Base-by-base conservation (phyloP, 2,888 invertebrate genomes). In the Epirrhoe alternata region DNA sequence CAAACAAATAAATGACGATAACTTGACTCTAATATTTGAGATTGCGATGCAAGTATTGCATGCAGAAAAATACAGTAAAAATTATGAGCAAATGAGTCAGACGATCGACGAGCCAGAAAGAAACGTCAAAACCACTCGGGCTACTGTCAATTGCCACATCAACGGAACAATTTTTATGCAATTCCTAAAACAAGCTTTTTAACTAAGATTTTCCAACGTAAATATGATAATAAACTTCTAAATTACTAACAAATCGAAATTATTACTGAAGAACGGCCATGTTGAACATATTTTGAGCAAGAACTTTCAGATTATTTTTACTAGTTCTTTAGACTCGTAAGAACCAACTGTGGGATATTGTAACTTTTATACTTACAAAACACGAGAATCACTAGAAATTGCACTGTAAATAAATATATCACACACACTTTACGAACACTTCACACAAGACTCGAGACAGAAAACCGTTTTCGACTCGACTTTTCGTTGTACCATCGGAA, bases 131-230 rank as follows among this genome's bases (percentile, higher is more conserved):
- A 83, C 80, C 83, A 83, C 79, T 81, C 76, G 76, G 78, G 76
- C 81, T 82, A 79, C 85, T 91, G 90, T 91, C 92, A 90, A 82
- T 86, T 92, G 92, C 92, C 92, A 92, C 92, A 92, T 92, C 90
- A 90, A 90, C 88, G 79, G 78, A 79, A 81, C 16, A 64, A 75
- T 75, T 75, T 70, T 57, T 53, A 45, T 31, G 64, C 59, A 73
- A 67, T 49, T 63, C 17, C n/a, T 0, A 1, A 5, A 53, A 66
- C 51, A 45, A 6, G 16, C 38, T 24, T 8, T n/a, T 12, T 7
- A 47, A 14, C 31, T 17, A 5, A 38, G n/a, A 12, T 17, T 52
- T 54, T 52, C 14, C 6, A 53, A 45, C 49, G 38, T 30, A 24
- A 35, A 45, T 35, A 5, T 17, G 33, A 10, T 0, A 59, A 51